These are phyloP conservation scores for Sinodicranocentrus sp. DNA, from an alignment of 2,888 invertebrate species.

Conservation along the genomic window DNA sequence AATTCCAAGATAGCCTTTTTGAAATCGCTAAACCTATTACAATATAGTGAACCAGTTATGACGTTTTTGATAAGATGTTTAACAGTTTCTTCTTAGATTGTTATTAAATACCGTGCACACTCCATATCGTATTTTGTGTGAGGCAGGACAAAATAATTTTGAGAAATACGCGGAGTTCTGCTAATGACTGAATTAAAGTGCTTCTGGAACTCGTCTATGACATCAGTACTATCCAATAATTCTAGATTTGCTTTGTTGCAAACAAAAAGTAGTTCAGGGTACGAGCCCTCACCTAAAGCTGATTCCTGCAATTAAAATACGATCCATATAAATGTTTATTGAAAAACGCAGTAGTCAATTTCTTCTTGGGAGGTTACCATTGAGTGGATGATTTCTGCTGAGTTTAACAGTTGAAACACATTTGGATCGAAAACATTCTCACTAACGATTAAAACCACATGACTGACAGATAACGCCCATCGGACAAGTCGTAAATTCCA, in stretches of 20 bases:
- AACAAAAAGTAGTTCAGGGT: conserved; percentile 72
- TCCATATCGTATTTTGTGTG: conserved; percentile 63
- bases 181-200: conserved; percentile 70
- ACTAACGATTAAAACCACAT: conserved; percentile 72
- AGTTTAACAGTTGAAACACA: conserved; percentile 72
- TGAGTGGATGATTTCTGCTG: conserved; percentile 73
- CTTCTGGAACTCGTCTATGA: conserved; percentile 46
- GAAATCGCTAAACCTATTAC: conserved; percentile 69
- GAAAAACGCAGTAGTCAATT: not conserved
- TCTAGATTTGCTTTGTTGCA: conserved; percentile 72
- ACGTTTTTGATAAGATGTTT: too few species aligned
- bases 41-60: not conserved
- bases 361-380: conserved; percentile 60
- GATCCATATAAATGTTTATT: not conserved
- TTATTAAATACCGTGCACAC: conserved; percentile 20
- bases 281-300: conserved; percentile 71
- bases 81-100: too few species aligned
- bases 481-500: conserved; percentile 74
- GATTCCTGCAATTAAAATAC: conserved; percentile 65
- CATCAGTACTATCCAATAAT: conserved; percentile 57
- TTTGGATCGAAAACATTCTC: conserved; percentile 72
- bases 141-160: conserved; percentile 70
- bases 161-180: conserved; percentile 60
- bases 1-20: conserved; percentile 65
- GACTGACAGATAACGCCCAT: conserved; percentile 75